Evolutionary conservation across 2,113 vertebrate species (phyloP), one percentile per base, ranked within the genome.

Genomic region (Rhynchomys soricoides): DNA sequence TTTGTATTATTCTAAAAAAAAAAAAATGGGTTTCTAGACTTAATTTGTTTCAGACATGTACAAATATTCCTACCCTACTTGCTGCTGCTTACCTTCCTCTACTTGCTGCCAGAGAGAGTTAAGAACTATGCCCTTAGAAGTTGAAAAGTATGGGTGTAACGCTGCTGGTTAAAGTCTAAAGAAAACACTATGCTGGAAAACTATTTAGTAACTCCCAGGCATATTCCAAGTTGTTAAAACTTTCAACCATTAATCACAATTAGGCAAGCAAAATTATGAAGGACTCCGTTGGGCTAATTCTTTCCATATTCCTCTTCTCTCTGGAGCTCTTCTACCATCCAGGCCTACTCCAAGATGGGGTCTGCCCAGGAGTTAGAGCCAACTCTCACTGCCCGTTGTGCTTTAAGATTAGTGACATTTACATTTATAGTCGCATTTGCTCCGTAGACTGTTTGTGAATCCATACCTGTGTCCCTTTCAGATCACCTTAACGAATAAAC

Each of bases 161-260:
- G 7, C 37, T 57, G 7, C 37, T 87, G 40, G 7, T 68, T 92
- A 55, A 92, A 86, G 45, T 86, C 19, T 79, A 82, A 52, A 92
- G 81, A 75, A 43, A 77, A 31, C 29, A 89, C n/a, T n/a, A 6
- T 48, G 52, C 29, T 86, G 55, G 59, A 48, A 78, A 48, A 12
- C 10, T 88, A 50, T 10, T 79, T 45, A 75, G 2, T 34, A 12
- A 34, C 77, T 15, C 26, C 37, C 13, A 31, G 17, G 6, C n/a
- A 92, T 86, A 40, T 95, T 81, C 85, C n/a, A 48, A 5, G 73
- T 90, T 83, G 59, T 82, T 93, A 75, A 86, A 45, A 22, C 57
- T 78, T 86, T 86, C 29, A 83, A 31, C 74, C 13, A 40, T 78
- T 89, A 91, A 68, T 77, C 55, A 48, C 62, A 89, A 34, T 59